Evolutionary conservation across 2,888 invertebrate genomes (phyloP).

Genomic region (Apamea crenata): DNA sequence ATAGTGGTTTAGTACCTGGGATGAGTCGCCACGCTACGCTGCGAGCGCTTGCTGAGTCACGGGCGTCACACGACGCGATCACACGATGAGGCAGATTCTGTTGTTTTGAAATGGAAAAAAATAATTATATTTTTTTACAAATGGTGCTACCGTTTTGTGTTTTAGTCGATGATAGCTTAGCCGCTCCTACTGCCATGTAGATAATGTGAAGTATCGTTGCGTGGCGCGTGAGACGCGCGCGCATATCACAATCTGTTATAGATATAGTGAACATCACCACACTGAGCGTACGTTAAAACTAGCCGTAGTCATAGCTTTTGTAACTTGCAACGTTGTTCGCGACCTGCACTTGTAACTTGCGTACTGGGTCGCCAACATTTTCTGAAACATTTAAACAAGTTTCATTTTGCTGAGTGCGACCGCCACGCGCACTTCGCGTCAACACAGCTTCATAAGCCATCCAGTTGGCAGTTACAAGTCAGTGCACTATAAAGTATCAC

Average conservation of each 20-base stretch:
- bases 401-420: slow-evolving; percentile 32
- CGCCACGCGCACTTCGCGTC: slow-evolving; percentile 55
- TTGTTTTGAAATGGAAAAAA: slow-evolving; percentile 75
- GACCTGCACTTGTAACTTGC: slow-evolving; percentile 50
- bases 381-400: slow-evolving; percentile 2
- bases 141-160: slow-evolving; percentile 89
- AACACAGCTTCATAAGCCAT: background rate
- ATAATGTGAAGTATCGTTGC: slow-evolving; percentile 68
- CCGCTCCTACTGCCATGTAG: slow-evolving; percentile 84
- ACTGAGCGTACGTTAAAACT: slow-evolving; percentile 71
- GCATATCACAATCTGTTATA: slow-evolving; percentile 76
- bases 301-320: slow-evolving; percentile 86
- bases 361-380: slow-evolving; percentile 17
- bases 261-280: slow-evolving; percentile 67
- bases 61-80: slow-evolving; percentile 57
- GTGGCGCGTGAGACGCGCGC: slow-evolving; percentile 74
- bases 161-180: slow-evolving; percentile 87
- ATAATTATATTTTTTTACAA: slow-evolving; percentile 88
- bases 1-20: slow-evolving; percentile 69
- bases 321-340: slow-evolving; percentile 76
- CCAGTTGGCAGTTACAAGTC: slow-evolving; percentile 40
- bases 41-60: slow-evolving; percentile 71
- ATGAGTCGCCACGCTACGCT: slow-evolving; percentile 71
- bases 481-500: slow-evolving; percentile 61
- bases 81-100: slow-evolving; percentile 71